Conservation (phyloP, 2,113 vertebrate species). For the Rhineura floridana region DNA sequence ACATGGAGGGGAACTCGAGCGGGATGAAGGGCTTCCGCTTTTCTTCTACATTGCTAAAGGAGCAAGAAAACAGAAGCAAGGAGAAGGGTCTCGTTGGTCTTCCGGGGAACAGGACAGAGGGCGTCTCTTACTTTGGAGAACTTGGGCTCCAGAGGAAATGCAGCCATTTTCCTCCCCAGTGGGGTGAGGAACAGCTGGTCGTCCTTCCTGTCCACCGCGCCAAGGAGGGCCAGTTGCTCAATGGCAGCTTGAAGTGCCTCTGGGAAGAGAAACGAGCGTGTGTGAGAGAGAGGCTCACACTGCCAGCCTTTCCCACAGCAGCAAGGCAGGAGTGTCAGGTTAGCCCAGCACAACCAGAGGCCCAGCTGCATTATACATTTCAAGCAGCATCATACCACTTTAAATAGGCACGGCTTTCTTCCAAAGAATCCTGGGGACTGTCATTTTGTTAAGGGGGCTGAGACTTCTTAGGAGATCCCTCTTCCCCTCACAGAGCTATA, state of each 20-base stretch:
- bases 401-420: too few species aligned
- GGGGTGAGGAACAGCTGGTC: slow-evolving; percentile 84
- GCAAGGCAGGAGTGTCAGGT: neutral
- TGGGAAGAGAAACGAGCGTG: slow-evolving; percentile 58
- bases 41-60: neutral
- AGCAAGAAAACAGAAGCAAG: slow-evolving; percentile 10
- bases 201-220: slow-evolving; percentile 86
- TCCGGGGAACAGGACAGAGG: neutral
- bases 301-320: neutral
- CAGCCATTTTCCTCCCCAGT: slow-evolving; percentile 94
- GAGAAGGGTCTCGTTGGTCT: neutral
- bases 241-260: slow-evolving; percentile 87
- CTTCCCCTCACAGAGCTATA: too few species aligned
- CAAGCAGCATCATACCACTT: too few species aligned
- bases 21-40: too few species aligned
- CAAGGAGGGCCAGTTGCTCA: slow-evolving; percentile 89
- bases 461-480: too few species aligned
- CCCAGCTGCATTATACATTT: too few species aligned
- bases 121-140: slow-evolving; percentile 89
- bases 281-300: neutral
- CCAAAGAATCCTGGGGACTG: too few species aligned
- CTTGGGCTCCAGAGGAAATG: slow-evolving; percentile 92
- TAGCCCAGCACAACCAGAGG: too few species aligned
- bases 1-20: neutral
- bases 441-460: too few species aligned